Evolutionary conservation across 2,113 vertebrate species (phyloP).

Genomic region (Crocuta crocuta): DNA sequence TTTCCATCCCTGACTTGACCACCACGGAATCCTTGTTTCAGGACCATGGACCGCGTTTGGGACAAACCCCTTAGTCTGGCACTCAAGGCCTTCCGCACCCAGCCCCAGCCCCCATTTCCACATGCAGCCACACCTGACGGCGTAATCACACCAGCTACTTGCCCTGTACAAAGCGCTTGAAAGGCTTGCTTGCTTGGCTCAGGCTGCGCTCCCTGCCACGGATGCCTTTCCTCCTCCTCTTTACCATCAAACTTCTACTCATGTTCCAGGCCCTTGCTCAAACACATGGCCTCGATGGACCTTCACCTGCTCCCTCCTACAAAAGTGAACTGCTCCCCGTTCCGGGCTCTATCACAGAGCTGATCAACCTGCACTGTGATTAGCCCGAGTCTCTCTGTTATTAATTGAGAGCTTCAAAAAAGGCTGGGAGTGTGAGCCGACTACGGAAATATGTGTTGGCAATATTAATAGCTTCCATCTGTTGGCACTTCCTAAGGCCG

Average conservation of each 20-base stretch:
- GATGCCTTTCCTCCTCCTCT: not conserved
- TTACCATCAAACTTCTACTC: not conserved
- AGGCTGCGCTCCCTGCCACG: not conserved
- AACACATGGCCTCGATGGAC: not conserved
- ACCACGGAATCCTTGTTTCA: not conserved
- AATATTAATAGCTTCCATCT: constrained; percentile 49
- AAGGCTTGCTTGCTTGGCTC: not conserved
- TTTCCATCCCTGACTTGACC: not conserved
- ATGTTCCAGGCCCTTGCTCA: not conserved
- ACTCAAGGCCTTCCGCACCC: not conserved
- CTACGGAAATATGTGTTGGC: not conserved
- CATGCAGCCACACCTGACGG: not conserved
- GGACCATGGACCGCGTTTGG: not conserved
- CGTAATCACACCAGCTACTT: not conserved
- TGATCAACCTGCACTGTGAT: not conserved
- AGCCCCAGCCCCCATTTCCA: not conserved
- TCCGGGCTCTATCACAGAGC: not conserved
- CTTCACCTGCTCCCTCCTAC: not conserved
- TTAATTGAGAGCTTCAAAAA: constrained; percentile 30
- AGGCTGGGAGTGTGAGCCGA: not conserved
- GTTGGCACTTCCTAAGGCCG: constrained; percentile 8
- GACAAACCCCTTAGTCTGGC: not conserved
- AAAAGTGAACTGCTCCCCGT: not conserved
- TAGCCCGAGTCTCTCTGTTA: not conserved
- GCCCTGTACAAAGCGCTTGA: not conserved